These are phyloP conservation scores for Linepithema humile DNA, from an alignment of 1,140 invertebrate species.

Conservation along the genomic window DNA sequence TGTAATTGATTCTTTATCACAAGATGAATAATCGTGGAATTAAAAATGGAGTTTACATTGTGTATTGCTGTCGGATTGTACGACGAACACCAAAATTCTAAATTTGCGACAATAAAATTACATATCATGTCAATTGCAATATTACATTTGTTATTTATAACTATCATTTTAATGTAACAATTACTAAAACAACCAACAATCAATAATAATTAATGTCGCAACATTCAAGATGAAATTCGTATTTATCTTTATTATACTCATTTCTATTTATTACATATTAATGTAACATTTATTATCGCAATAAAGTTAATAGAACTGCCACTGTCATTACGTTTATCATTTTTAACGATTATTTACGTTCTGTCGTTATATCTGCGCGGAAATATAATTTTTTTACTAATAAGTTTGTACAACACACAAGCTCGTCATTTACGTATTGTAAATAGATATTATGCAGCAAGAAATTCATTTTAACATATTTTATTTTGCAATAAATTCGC, in stretches of 20 bases:
- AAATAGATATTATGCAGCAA: constrained; percentile 13
- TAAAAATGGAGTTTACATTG: background rate
- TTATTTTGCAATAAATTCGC: background rate
- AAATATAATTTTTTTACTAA: background rate
- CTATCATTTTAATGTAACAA: background rate
- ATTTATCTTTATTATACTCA: background rate
- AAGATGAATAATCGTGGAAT: background rate
- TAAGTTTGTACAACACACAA: background rate
- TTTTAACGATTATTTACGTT: constrained; percentile 2
- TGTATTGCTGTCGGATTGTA: background rate
- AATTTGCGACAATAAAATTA: constrained; percentile 1
- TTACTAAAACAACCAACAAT: background rate
- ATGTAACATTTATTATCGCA: constrained; percentile 29
- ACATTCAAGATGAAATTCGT: background rate
- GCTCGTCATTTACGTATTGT: background rate
- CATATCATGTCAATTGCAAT: background rate
- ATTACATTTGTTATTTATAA: background rate
- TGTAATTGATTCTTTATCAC: constrained; percentile 23
- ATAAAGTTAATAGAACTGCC: background rate
- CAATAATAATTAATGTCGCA: background rate
- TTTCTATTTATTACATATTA: constrained; percentile 8
- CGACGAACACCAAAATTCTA: background rate
- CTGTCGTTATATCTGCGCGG: background rate
- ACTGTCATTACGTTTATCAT: constrained; percentile 8
- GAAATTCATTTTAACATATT: background rate